Conservation (phyloP, 2,888 invertebrate genomes). For the Drosophila paramelanica region DNA sequence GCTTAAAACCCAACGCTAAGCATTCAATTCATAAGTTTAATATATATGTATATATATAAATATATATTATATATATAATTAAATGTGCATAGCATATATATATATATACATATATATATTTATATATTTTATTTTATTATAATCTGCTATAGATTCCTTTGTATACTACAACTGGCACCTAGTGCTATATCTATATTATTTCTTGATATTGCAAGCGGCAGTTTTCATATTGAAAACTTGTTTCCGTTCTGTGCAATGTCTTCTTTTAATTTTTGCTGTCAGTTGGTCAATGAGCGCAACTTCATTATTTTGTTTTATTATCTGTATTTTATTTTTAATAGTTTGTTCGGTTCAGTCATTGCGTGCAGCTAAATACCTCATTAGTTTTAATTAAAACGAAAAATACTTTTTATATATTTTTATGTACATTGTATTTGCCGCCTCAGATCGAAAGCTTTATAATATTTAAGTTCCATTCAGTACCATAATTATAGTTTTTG, state of each 20-base stretch:
- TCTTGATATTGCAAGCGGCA: constrained; percentile 51
- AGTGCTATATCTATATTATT: constrained; percentile 51
- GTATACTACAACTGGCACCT: constrained; percentile 50
- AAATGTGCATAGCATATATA: constrained; percentile 19
- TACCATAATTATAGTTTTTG: constrained; percentile 21
- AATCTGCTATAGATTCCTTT: constrained; percentile 23
- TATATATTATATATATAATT: constrained; percentile 16
- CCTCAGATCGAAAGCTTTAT: constrained; percentile 69
- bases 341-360: constrained; percentile 54
- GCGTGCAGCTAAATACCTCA: constrained; percentile 82
- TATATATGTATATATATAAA: constrained; percentile 12
- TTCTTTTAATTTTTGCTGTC: constrained; percentile 13
- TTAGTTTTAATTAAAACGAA: constrained; percentile 72
- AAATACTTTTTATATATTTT: constrained; percentile 3
- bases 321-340: constrained; percentile 15
- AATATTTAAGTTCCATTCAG: constrained; percentile 58
- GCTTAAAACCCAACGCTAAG: constrained; percentile 67
- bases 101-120: constrained; percentile 24
- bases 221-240: constrained; percentile 76
- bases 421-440: constrained; percentile 11
- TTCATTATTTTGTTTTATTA: constrained; percentile 12
- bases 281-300: constrained; percentile 43
- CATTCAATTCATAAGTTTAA: constrained; percentile 69
- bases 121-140: constrained; percentile 26
- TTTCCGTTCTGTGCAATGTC: constrained; percentile 56